Base-by-base conservation (phyloP, 2,113 vertebrate species). In the Mustelus asterias region DNA sequence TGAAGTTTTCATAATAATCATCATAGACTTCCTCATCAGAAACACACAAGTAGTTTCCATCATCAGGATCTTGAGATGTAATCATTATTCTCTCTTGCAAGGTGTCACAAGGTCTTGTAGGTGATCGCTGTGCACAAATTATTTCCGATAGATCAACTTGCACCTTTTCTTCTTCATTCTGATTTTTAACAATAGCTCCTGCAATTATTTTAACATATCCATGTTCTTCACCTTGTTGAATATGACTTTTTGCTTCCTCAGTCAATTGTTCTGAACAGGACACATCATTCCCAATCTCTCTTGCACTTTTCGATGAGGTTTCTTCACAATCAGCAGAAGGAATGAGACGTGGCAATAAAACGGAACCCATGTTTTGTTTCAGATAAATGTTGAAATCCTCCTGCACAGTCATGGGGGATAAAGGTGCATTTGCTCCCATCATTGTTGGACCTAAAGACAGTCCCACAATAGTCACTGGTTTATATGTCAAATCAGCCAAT, bases 11-110 rank as follows among this genome's bases (percentile, higher is more conserved):
- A 94, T 44, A 41, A 69, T 22, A 70, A 24, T 65, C 92, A 94
- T 8, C 22, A 24, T 93, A 29, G n/a, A 44, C 37, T 94, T 94
- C 92, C 63, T 94, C 92, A 94, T 94, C 92, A 94, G 63, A 94
- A 94, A 94, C 92, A 70, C 37, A 41, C n/a, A 69, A 94, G 20
- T 94, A 94, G 67, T 94, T 94, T 41, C 92, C 92, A 94, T 69
- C 92, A 69, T 94, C 63, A 24, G 63, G 18, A 67, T 69, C 65
- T 44, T 70, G 92, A 69, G 92, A 69, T 70, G 92, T 24, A 94
- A 94, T 69, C 13, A 37, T 41, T 18, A 94, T 69, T 94, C n/a
- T 41, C 22, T 94, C 65, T 69, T 67, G 63, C 92, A 41, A 37
- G 20, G 92, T 41, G 44, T 94, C 37, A 44, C 65, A 69, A 70